These are phyloP conservation scores for Istiophorus platypterus DNA, from an alignment of 2,113 vertebrate species.

Conservation along the genomic window DNA sequence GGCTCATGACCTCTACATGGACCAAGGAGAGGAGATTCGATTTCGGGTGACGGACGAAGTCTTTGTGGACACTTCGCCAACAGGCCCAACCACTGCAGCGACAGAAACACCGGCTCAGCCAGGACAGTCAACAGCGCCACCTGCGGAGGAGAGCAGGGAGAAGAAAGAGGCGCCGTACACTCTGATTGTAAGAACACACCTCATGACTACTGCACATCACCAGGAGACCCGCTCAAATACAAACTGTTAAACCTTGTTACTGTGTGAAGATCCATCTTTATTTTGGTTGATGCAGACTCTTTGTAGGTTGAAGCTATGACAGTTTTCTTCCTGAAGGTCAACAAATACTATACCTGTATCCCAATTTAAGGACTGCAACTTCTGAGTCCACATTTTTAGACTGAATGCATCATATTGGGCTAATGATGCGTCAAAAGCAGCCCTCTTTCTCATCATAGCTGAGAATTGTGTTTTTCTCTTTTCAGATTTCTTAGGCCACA, in stretches of 20 bases:
- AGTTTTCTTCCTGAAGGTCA: too few relatives aligned
- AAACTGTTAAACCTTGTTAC: neutral
- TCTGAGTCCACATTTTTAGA: too few relatives aligned
- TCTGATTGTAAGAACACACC: constrained; percentile 87
- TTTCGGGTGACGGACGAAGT: constrained; percentile 94
- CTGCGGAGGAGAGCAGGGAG: constrained; percentile 74
- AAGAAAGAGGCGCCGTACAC: constrained; percentile 96
- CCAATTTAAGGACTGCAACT: too few relatives aligned
- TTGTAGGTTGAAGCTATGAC: neutral
- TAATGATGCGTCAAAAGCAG: too few relatives aligned
- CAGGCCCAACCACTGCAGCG: constrained; percentile 87
- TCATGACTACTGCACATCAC: neutral
- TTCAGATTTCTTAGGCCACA: neutral
- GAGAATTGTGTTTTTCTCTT: too few relatives aligned
- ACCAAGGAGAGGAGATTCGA: constrained; percentile 95
- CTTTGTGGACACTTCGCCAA: constrained; percentile 95
- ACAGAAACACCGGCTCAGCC: constrained; percentile 72
- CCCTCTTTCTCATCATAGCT: too few relatives aligned
- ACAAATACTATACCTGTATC: neutral
- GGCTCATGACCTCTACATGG: constrained; percentile 98
- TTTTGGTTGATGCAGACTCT: neutral
- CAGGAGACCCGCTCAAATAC: neutral
- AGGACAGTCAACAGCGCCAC: constrained; percentile 47
- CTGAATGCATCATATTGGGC: too few relatives aligned
- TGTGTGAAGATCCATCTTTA: neutral